A percentile compares a stretch with the other conserved stretches of the same genome.
Evolutionary conservation across 2,888 invertebrate species (phyloP).

Genomic region (Zygothrica quintamaculata): DNA sequence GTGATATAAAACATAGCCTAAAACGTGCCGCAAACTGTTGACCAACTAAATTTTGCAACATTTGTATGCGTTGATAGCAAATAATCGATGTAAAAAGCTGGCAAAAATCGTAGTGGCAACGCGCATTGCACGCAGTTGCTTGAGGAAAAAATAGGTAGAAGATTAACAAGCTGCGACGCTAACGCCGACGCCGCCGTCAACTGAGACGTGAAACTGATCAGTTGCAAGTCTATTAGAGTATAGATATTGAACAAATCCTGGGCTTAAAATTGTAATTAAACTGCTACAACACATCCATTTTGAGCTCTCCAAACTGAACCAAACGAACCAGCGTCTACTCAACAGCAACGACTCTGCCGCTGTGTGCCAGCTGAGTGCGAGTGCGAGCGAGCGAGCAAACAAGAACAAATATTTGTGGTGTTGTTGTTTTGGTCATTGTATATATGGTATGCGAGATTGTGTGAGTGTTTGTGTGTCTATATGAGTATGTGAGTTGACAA

Average conservation of each 20-base stretch:
- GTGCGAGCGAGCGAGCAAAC: constrained; percentile 42
- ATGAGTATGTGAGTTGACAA: constrained; percentile 31
- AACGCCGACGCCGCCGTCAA: constrained; percentile 28
- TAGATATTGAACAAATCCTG: constrained; percentile 35
- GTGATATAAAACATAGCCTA: constrained; percentile 7
- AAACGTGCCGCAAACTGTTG: constrained; percentile 44
- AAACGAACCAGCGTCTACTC: constrained; percentile 23
- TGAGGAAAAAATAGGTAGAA: constrained; percentile 47
- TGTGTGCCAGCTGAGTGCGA: constrained; percentile 30
- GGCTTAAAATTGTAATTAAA: constrained; percentile 27
- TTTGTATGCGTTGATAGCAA: constrained; percentile 29
- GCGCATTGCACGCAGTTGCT: constrained; percentile 49
- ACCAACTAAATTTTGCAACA: constrained; percentile 44
- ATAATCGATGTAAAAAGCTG: constrained; percentile 33
- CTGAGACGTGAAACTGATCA: constrained; percentile 12
- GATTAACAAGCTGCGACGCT: constrained; percentile 46
- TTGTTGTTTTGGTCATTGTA: constrained; percentile 18
- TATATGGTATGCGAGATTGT: neutral
- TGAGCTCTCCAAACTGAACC: constrained; percentile 52
- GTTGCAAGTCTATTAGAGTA: constrained; percentile 30
- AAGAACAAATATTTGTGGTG: constrained; percentile 45
- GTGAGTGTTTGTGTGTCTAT: constrained; percentile 18
- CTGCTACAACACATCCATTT: constrained; percentile 26
- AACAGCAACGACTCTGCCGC: constrained; percentile 25
- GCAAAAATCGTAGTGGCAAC: constrained; percentile 33